These are phyloP conservation scores for Andrena cerasifolii DNA, from an alignment of 1,140 invertebrate species.

Conservation along the genomic window DNA sequence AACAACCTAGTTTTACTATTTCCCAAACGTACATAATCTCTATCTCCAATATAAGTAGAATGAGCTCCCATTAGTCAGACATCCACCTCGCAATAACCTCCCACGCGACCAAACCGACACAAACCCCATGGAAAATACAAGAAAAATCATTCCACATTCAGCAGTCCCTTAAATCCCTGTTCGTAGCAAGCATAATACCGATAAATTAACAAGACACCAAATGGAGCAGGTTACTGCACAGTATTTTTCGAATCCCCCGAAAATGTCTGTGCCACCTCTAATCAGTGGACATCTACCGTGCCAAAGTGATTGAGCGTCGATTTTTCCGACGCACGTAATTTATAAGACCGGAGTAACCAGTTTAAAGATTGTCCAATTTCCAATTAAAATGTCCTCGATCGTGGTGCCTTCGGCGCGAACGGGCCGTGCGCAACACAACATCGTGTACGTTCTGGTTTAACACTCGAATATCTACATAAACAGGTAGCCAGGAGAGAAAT, in stretches of 20 bases:
- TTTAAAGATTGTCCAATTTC: not conserved
- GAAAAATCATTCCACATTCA: too few relatives aligned
- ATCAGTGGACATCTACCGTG: not conserved
- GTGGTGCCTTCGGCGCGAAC: too few relatives aligned
- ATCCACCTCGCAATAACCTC: too few relatives aligned
- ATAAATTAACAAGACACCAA: not conserved
- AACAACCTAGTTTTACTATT: too few relatives aligned
- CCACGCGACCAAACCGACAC: too few relatives aligned
- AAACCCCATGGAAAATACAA: too few relatives aligned
- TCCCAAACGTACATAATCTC: too few relatives aligned
- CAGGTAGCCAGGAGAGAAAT: conserved; percentile 34
- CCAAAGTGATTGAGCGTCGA: not conserved
- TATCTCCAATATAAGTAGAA: too few relatives aligned
- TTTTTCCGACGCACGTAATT: not conserved
- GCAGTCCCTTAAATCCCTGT: too few relatives aligned
- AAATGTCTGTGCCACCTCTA: not conserved
- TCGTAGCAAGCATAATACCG: not conserved
- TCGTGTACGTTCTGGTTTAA: conserved; percentile 32
- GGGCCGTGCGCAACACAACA: conserved; percentile 4
- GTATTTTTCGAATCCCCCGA: not conserved
- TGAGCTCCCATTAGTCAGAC: too few relatives aligned
- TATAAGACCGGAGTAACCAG: not conserved
- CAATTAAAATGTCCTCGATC: conserved; percentile 9
- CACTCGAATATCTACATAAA: conserved; percentile 18
- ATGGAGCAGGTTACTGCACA: too few relatives aligned